Evolutionary conservation across 2,888 invertebrate species (phyloP).

Genomic region (Phalangium opilio): DNA sequence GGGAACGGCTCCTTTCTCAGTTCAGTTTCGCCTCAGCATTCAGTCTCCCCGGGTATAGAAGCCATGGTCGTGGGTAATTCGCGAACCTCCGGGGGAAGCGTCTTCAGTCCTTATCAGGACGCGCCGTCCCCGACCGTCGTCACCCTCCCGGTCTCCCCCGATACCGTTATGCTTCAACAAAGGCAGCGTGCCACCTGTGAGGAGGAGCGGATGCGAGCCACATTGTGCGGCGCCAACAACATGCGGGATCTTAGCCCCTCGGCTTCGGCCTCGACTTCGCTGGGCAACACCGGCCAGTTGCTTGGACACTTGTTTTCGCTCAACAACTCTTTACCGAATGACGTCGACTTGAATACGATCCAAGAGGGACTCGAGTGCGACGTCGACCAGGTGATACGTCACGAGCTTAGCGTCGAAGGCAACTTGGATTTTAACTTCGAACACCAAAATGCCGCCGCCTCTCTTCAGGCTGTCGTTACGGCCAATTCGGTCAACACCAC

Average conservation of each 20-base stretch:
- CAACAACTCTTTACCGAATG: constrained; percentile 44
- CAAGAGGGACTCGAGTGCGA: constrained; percentile 81
- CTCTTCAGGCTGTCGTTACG: too few relatives aligned
- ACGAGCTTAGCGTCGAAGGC: constrained; percentile 83
- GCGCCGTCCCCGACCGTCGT: neutral
- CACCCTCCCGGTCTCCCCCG: neutral
- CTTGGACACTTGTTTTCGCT: constrained; percentile 77
- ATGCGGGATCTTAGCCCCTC: constrained; percentile 10
- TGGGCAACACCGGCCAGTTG: constrained; percentile 45
- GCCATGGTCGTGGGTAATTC: neutral
- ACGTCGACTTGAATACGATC: constrained; percentile 62
- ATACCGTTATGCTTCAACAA: neutral
- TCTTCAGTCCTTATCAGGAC: neutral
- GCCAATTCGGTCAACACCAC: constrained; percentile 9
- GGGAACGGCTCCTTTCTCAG: neutral
- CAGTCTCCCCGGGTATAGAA: neutral
- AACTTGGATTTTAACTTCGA: constrained; percentile 80
- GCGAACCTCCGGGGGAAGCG: neutral
- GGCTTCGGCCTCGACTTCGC: constrained; percentile 8
- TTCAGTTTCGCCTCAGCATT: neutral
- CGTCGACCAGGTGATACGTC: constrained; percentile 82
- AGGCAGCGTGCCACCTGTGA: neutral
- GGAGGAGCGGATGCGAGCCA: too few relatives aligned
- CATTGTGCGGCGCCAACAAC: constrained; percentile 7
- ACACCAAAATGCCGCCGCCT: constrained; percentile 6